A percentile compares a stretch with the other conserved stretches of the same genome.
Conservation (phyloP, 2,888 invertebrate species). For the Machimus rusticus region DNA sequence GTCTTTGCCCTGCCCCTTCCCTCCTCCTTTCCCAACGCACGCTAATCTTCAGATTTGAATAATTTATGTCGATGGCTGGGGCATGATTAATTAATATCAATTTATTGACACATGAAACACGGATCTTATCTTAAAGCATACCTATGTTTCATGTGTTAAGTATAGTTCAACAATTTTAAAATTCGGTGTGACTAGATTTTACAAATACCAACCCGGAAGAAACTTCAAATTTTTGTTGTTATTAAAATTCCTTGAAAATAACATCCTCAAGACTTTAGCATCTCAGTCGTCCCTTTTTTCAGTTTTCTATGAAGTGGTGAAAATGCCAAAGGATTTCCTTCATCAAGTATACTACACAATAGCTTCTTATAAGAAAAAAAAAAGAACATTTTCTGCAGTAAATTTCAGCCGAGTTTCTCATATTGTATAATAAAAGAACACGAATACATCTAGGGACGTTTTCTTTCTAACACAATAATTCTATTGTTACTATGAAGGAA, state of each 20-base stretch:
- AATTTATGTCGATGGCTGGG: background rate
- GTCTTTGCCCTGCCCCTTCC: too few species aligned
- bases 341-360: background rate
- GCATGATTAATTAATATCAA: background rate
- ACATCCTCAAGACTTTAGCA: background rate
- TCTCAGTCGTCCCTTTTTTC: background rate
- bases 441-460: background rate
- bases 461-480: background rate
- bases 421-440: background rate
- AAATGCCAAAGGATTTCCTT: background rate
- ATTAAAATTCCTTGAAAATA: background rate
- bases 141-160: background rate
- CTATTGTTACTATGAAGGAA: background rate
- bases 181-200: background rate
- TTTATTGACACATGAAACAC: background rate
- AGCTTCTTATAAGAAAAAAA: background rate
- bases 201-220: too few species aligned
- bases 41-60: background rate
- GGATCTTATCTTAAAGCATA: background rate
- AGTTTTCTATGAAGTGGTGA: background rate
- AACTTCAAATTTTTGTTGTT: background rate
- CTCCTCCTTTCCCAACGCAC: too few species aligned
- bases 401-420: background rate
- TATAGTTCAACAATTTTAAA: background rate
- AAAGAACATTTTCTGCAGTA: background rate